Evolutionary conservation across 2,113 vertebrate species (phyloP), one percentile per base, ranked within the genome.

Genomic region (Crotalus viridis): DNA sequence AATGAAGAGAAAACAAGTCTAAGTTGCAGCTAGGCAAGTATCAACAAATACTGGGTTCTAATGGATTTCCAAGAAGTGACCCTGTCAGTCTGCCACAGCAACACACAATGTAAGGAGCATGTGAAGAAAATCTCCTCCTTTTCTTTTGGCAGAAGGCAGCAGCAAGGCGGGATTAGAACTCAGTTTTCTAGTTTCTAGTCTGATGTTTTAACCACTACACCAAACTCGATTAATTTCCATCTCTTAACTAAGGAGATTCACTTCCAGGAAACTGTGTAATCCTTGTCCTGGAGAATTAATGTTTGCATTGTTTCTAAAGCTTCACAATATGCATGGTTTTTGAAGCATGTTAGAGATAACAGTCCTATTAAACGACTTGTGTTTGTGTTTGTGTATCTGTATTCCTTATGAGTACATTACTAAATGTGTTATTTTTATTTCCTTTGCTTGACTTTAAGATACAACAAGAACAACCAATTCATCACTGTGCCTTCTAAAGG

Each of bases 161-260:
- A 92, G 52, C 21, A 61, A 61, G 59, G 59, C 3, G 26, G 26
- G 59, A 28, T 28, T 28, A 64, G 59, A 64, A 64, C 59, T 64
- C 59, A 64, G 59, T 28, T 28, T 28, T 28, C 24, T 10, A 28
- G 59, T 64, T 64, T 61, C 24, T 61, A 28, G 59, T 26, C 24
- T 26, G 24, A 26, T 64, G 59, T 26, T 28, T 64, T 64, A 64
- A 64, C 59, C 24, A 28, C 26, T 64, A 64, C 9, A 64, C 59
- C 26, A 92, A 74, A 55, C 88, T 85, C 59, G 69, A 92, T 85
- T 92, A 57, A 89, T 89, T 89, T 92, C 56, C 92, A 89, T 56
- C 64, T 64, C 33, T 87, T 64, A 85, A 85, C 87, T 8, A 46
- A 56, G 43, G 26, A 92, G 91, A 33, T 3, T 51, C 46, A 39